Conservation (phyloP, 2,888 invertebrate genomes). For the Xestobium rufovillosum region DNA sequence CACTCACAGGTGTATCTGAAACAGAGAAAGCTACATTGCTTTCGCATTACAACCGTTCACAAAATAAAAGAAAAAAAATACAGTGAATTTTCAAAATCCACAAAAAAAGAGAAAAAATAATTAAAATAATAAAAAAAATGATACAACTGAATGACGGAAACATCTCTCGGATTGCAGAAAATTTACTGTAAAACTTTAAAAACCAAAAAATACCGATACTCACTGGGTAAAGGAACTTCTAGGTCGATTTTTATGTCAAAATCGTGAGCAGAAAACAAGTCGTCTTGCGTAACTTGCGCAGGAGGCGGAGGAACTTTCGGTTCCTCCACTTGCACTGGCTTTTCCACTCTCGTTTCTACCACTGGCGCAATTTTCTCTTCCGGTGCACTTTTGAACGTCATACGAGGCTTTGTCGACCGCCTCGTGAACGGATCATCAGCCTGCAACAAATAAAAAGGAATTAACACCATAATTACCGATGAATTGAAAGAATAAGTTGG, state of each 20-base stretch:
- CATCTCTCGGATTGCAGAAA: too few relatives aligned
- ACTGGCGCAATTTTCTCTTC: conserved; percentile 37
- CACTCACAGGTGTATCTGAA: conserved; percentile 61
- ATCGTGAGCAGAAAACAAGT: conserved; percentile 65
- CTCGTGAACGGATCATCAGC: conserved; percentile 87
- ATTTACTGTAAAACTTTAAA: too few relatives aligned
- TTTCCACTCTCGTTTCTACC: conserved; percentile 36
- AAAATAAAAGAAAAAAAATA: conserved; percentile 8
- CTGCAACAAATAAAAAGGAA: conserved; percentile 42
- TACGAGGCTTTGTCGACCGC: conserved; percentile 79
- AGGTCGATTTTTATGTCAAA: conserved; percentile 94
- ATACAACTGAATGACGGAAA: too few relatives aligned
- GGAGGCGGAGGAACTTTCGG: conserved; percentile 30
- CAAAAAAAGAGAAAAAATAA: conserved; percentile 6
- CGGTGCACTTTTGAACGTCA: conserved; percentile 65
- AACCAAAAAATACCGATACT: too few relatives aligned
- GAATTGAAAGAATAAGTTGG: too few relatives aligned
- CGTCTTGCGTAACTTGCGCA: conserved; percentile 45
- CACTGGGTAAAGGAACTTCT: conserved; percentile 74
- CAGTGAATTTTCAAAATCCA: too few relatives aligned
- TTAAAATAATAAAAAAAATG: too few relatives aligned
- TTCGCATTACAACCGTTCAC: conserved; percentile 2
- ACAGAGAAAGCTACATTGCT: conserved; percentile 31
- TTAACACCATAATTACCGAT: too few relatives aligned
- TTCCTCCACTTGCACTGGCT: conserved; percentile 29